These are phyloP conservation scores for Melikaiella ostensackeni DNA, from an alignment of 2,888 invertebrate genomes.

Conservation along the genomic window DNA sequence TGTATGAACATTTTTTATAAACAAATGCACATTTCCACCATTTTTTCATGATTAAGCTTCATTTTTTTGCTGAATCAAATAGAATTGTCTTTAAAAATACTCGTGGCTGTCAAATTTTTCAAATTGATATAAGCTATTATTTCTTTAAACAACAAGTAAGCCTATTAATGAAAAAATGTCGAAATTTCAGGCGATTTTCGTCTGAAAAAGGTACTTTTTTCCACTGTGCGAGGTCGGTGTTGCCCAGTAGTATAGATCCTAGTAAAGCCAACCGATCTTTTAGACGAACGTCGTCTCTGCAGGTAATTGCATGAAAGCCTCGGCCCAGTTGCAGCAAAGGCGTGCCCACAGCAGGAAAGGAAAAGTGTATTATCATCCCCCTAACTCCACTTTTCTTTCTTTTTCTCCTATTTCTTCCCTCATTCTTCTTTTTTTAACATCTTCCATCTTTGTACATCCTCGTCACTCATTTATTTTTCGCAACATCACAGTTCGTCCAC, in stretches of 20 bases:
- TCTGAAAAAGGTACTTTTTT: no score
- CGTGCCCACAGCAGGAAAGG: constrained; percentile 37
- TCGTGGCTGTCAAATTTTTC: no score
- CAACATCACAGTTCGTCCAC: constrained; percentile 21
- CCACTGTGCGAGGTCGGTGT: background rate
- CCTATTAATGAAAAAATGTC: no score
- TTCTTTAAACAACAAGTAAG: no score
- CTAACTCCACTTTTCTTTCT: constrained; percentile 25
- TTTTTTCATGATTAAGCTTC: no score
- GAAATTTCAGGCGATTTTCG: no score
- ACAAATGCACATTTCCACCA: no score
- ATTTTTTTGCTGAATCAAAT: no score
- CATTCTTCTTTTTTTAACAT: background rate
- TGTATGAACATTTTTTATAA: no score
- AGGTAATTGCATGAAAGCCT: constrained; percentile 68
- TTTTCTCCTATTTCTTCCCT: constrained; percentile 29
- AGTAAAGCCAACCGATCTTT: constrained; percentile 50
- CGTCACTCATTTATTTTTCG: constrained; percentile 26
- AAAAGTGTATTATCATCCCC: constrained; percentile 63
- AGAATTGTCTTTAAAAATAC: no score
- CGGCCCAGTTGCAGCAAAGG: constrained; percentile 48
- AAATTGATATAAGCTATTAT: no score
- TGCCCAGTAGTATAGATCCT: constrained; percentile 57
- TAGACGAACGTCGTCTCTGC: constrained; percentile 61
- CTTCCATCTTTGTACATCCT: background rate